Conservation (phyloP, 2,888 invertebrate genomes). For the Tortrix viridana region DNA sequence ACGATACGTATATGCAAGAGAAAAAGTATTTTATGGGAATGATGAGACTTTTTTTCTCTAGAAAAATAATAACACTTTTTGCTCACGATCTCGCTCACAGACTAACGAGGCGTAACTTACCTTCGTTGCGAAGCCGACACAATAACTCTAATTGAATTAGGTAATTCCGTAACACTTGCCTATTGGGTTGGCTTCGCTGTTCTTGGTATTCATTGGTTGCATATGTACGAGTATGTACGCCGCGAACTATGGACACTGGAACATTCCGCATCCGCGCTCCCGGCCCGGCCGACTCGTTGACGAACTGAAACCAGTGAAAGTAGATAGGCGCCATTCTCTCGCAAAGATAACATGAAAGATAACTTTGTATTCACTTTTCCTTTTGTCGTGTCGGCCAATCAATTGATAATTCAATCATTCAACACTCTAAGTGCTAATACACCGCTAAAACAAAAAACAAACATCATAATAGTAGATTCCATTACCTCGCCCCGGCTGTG, state of each 20-base stretch:
- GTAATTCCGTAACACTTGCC: constrained; percentile 61
- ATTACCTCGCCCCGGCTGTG: constrained; percentile 23
- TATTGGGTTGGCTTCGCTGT: constrained; percentile 61
- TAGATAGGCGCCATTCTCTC: constrained; percentile 57
- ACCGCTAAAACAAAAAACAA: constrained; percentile 51
- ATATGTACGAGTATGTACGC: constrained; percentile 23
- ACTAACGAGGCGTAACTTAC: constrained; percentile 40
- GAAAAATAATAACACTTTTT: constrained; percentile 31
- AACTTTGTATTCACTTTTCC: constrained; percentile 62
- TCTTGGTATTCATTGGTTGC: constrained; percentile 42
- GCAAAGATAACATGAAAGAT: constrained; percentile 62
- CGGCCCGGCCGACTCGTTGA: constrained; percentile 32
- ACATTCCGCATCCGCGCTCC: constrained; percentile 20
- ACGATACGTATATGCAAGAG: no score
- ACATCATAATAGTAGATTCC: constrained; percentile 41
- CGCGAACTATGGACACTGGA: constrained; percentile 40
- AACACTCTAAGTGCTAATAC: constrained; percentile 54
- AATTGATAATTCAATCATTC: constrained; percentile 65
- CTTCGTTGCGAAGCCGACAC: constrained; percentile 57
- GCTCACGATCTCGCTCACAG: constrained; percentile 36
- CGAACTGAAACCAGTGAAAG: constrained; percentile 41
- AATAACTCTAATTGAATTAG: constrained; percentile 73
- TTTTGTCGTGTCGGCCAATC: constrained; percentile 63
- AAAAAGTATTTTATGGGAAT: not conserved
- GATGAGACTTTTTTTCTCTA: constrained; percentile 8